Evolutionary conservation across 2,113 vertebrate species (phyloP).

Genomic region (Trichomycterus rosablanca): DNA sequence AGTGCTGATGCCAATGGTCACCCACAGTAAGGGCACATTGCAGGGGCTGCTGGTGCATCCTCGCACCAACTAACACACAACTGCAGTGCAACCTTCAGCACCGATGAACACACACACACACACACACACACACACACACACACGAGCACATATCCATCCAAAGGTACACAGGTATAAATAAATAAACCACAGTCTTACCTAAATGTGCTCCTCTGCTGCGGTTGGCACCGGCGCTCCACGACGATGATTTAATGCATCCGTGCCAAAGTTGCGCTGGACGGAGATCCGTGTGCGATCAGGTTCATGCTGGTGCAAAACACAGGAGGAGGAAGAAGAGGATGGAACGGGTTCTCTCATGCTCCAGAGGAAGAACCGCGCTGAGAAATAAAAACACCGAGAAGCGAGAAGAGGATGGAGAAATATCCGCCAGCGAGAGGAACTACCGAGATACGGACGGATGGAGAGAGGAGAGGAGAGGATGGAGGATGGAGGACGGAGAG

Average conservation of each 20-base stretch:
- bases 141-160: background rate
- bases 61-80: slow-evolving; percentile 53
- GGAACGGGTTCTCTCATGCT: slow-evolving; percentile 75
- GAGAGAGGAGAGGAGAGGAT: slow-evolving; percentile 34
- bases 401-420: background rate
- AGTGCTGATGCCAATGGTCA: no score
- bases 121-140: background rate
- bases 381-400: background rate
- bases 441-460: slow-evolving; percentile 33
- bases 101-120: background rate
- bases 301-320: slow-evolving; percentile 71
- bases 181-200: slow-evolving; percentile 59
- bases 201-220: slow-evolving; percentile 69
- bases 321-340: slow-evolving; percentile 71
- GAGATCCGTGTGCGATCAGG: slow-evolving; percentile 70
- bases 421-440: slow-evolving; percentile 10
- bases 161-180: background rate
- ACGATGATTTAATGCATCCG: slow-evolving; percentile 63
- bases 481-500: background rate
- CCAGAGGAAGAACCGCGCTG: slow-evolving; percentile 55
- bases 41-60: slow-evolving; percentile 53
- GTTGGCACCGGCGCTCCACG: slow-evolving; percentile 58
- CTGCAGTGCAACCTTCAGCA: slow-evolving; percentile 28
- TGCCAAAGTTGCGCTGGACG: slow-evolving; percentile 73
- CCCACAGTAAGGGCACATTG: no score